phyloP scores from a whole-genome alignment of 35 echinoderm and acorn worm genomes.

The Apostichopus parvimensis region DNA sequence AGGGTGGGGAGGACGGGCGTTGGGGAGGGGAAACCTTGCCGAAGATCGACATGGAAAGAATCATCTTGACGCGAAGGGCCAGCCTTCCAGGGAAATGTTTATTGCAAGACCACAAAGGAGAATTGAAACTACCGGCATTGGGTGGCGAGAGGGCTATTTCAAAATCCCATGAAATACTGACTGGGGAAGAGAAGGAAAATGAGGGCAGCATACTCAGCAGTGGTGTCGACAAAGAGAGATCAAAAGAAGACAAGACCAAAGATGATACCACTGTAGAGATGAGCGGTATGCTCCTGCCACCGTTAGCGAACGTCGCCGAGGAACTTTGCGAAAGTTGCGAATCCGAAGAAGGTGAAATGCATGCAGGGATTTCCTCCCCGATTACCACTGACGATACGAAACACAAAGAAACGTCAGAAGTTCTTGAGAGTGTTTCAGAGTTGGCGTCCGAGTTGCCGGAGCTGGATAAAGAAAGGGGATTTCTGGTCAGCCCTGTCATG shows the following conservation, averaged over 20 bases:
- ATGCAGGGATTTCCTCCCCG: not conserved
- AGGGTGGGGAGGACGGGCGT: not conserved
- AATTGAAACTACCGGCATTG: slow-evolving; percentile 13
- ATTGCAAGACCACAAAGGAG: not conserved
- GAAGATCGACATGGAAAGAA: not conserved
- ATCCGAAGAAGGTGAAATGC: not conserved
- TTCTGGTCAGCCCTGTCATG: slow-evolving; percentile 60
- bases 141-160: not conserved
- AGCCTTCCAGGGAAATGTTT: not conserved
- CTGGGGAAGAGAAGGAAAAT: not conserved
- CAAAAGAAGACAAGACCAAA: not conserved
- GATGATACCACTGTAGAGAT: not conserved
- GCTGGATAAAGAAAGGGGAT: not conserved
- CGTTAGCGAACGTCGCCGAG: not conserved
- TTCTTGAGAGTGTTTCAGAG: not conserved
- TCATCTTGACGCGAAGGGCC: not conserved
- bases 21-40: not conserved
- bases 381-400: not conserved
- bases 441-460: not conserved
- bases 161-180: not conserved
- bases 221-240: not conserved
- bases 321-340: not conserved
- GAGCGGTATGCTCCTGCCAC: not conserved
- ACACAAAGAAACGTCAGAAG: not conserved
- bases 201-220: not conserved